A percentile compares a stretch with the other conserved stretches of the same genome.
Conservation (phyloP, 2,797 vertebrate genomes). For the Centropyge bicolor region DNA sequence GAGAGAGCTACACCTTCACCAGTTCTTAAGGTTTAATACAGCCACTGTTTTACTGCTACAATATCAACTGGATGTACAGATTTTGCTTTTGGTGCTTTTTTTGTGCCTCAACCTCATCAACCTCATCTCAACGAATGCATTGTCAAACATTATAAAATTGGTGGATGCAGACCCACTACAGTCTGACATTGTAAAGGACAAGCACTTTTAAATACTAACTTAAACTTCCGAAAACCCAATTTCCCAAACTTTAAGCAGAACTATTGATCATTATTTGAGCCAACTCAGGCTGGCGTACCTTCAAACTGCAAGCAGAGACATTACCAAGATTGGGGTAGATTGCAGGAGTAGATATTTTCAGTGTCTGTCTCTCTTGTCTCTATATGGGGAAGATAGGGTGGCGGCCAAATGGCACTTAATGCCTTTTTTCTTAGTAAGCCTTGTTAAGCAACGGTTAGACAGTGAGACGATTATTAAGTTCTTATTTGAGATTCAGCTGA, state of each 20-base stretch:
- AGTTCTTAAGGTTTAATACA: background rate
- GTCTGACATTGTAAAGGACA: background rate
- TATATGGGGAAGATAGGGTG: background rate
- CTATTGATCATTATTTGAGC: background rate
- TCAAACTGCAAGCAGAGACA: slow-evolving; percentile 15
- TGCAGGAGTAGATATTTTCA: background rate
- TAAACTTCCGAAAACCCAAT: background rate
- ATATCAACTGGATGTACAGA: background rate
- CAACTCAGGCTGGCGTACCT: background rate
- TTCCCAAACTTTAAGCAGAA: slow-evolving; percentile 1
- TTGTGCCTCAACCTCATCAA: background rate
- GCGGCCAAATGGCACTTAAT: slow-evolving; percentile 50
- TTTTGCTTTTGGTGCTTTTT: background rate
- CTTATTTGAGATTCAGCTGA: slow-evolving; percentile 45
- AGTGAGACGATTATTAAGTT: slow-evolving; percentile 28
- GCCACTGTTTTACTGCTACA: no score
- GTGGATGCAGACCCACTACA: background rate
- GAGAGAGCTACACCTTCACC: background rate
- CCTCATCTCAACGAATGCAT: no score
- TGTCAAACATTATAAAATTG: background rate
- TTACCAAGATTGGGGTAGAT: slow-evolving; percentile 2
- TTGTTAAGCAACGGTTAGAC: slow-evolving; percentile 36
- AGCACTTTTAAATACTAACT: no score
- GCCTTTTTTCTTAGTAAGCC: slow-evolving; percentile 13
- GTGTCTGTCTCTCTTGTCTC: background rate